phyloP scores from a whole-genome alignment of 2,797 vertebrate genomes.

The Manis pentadactyla region DNA sequence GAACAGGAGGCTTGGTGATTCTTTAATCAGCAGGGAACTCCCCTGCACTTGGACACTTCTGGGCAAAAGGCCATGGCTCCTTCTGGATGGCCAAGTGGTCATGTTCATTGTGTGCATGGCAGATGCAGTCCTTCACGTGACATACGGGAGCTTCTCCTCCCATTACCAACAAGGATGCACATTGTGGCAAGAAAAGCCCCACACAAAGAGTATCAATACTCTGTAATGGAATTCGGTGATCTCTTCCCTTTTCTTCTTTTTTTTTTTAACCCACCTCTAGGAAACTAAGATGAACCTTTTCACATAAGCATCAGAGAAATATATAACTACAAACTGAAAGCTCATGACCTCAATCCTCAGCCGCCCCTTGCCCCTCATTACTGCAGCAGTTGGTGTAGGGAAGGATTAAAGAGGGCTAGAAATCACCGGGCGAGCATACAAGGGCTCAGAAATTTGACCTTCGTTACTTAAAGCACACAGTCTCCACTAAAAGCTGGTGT shows the following conservation, averaged over 20 bases:
- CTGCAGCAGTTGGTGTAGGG: constrained; percentile 85
- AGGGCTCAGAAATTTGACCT: constrained; percentile 88
- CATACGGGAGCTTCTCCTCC: background rate
- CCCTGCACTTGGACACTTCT: background rate
- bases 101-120: background rate
- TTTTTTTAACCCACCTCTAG: background rate
- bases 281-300: constrained; percentile 61
- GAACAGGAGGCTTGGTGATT: background rate
- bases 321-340: constrained; percentile 85
- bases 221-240: background rate
- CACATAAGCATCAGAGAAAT: constrained; percentile 80
- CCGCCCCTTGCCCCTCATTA: constrained; percentile 87
- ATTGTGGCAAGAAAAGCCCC: background rate
- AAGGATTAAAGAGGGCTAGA: constrained; percentile 88
- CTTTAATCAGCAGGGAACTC: background rate
- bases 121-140: background rate
- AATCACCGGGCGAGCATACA: constrained; percentile 86
- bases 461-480: constrained; percentile 86
- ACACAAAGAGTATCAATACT: background rate
- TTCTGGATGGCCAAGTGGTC: background rate
- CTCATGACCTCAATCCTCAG: constrained; percentile 84
- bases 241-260: constrained; percentile 18
- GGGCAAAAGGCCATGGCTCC: background rate
- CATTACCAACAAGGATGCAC: background rate
- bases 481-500: constrained; percentile 87